Base-by-base conservation (phyloP, 2,888 invertebrate species). In the Eilema caniola region DNA sequence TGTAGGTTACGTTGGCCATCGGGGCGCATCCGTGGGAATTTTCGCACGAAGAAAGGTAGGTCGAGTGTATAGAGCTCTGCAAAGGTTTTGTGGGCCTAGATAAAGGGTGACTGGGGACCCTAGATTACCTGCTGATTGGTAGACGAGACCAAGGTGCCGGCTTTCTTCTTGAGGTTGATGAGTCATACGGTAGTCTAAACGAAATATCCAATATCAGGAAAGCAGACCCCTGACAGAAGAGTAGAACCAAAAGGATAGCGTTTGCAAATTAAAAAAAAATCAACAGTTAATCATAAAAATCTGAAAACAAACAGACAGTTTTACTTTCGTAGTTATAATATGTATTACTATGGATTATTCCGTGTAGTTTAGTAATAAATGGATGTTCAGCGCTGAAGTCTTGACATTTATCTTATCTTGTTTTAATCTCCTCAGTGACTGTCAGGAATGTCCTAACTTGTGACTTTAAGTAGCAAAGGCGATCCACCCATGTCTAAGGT, bases 391-490 rank as follows among this genome's bases (percentile, higher is more conserved):
- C 53, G 37, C 66, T 64, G 28, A 61, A 70, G 72, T 72, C 47
- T 77, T 71, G 63, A 83, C 83, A 83, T 85, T 79, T 73, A 82
- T 84, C 83, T 85, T 85, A 85, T 88, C 87, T 81, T 77, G 82
- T 83, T 85, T 86, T 86, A 88, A 89, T 88, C 88, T 84, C 75
- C 81, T 75, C 79, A 79, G 80, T 80, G 72, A 69, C 80, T 85
- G 87, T 85, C 86, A 86, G 79, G 85, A 83, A 84, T 85, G 82
- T 83, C 78, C 84, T 77, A 85, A 87, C 86, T 83, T 78, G 73
- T 73, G 80, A 79, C 80, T 81, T 76, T 80, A 82, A 82, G 81
- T 78, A 80, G 83, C 82, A 77, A 83, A 88, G 84, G 79, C 78
- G 81, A 72, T 83, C 74, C 76, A 64, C 37, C 71, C 81, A 37